Evolutionary conservation across 2,797 vertebrate species (phyloP).

Genomic region (Periophthalmus magnuspinnatus): DNA sequence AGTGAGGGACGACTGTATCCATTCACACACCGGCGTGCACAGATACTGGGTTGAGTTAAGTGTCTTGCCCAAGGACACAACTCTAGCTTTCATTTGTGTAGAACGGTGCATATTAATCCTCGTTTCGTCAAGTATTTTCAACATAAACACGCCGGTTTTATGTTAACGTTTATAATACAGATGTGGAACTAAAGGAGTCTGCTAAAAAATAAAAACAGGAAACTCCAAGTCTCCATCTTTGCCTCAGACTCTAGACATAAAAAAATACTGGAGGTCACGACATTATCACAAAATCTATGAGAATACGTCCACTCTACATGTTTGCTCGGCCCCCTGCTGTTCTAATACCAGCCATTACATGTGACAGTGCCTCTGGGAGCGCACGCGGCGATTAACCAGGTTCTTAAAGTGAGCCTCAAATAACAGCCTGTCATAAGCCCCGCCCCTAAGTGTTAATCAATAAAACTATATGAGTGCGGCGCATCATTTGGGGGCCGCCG

Average conservation of each 20-base stretch:
- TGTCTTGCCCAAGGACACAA: too few species aligned
- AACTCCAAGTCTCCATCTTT: neutral
- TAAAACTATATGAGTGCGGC: neutral
- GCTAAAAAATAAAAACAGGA: neutral
- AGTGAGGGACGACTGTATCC: too few species aligned
- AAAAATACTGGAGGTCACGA: neutral
- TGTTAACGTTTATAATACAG: too few species aligned
- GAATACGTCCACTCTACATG: neutral
- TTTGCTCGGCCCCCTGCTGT: neutral
- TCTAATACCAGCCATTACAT: slow-evolving; percentile 3
- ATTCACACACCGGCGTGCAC: too few species aligned
- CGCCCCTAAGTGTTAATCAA: slow-evolving; percentile 10
- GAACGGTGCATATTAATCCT: too few species aligned
- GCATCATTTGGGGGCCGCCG: neutral
- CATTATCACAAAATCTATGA: slow-evolving; percentile 5
- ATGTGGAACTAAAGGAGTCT: too few species aligned
- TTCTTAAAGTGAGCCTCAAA: slow-evolving; percentile 6
- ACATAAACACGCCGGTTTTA: too few species aligned
- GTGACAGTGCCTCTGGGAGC: neutral
- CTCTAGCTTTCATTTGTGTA: too few species aligned
- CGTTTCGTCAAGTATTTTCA: too few species aligned
- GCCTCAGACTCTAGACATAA: neutral
- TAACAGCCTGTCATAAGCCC: slow-evolving; percentile 9
- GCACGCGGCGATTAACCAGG: slow-evolving; percentile 1
- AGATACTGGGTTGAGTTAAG: too few species aligned